Percentiles rank a stretch among this genome's conserved stretches.
Evolutionary conservation across 2,113 vertebrate species (phyloP).

Genomic region (Thamnophis sirtalis): DNA sequence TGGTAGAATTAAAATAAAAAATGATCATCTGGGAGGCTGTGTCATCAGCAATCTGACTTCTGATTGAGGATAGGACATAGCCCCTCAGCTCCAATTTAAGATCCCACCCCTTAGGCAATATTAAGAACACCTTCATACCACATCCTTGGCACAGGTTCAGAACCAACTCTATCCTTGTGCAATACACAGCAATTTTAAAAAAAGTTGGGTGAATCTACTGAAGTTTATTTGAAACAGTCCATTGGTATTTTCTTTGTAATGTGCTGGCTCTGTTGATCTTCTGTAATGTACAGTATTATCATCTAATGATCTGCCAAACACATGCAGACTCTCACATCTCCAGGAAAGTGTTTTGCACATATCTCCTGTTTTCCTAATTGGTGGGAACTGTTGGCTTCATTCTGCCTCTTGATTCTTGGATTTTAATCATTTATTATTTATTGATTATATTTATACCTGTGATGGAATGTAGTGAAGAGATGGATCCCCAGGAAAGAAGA

Average conservation of each 20-base stretch:
- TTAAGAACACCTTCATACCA: not conserved
- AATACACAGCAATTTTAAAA: not conserved
- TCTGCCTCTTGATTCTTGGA: not conserved
- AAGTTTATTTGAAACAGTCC: not conserved
- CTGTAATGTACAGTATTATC: not conserved
- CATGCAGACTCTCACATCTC: not conserved
- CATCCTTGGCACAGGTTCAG: not conserved
- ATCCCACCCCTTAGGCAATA: not conserved
- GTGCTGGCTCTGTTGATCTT: not conserved
- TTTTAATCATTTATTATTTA: not conserved
- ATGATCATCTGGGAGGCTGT: not conserved
- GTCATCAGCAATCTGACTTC: not conserved
- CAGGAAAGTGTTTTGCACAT: not conserved
- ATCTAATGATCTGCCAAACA: not conserved
- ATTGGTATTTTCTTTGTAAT: not conserved
- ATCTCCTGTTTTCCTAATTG: not conserved
- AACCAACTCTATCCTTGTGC: not conserved
- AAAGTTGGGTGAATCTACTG: not conserved
- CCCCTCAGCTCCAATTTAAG: not conserved
- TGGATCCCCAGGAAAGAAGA: not conserved
- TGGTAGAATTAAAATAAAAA: not conserved
- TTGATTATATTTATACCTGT: not conserved
- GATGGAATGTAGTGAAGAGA: not conserved
- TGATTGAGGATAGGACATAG: not conserved
- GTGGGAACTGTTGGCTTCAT: constrained; percentile 23